Conservation (phyloP, 2,888 invertebrate species). For the Andrena hattorfiana region DNA sequence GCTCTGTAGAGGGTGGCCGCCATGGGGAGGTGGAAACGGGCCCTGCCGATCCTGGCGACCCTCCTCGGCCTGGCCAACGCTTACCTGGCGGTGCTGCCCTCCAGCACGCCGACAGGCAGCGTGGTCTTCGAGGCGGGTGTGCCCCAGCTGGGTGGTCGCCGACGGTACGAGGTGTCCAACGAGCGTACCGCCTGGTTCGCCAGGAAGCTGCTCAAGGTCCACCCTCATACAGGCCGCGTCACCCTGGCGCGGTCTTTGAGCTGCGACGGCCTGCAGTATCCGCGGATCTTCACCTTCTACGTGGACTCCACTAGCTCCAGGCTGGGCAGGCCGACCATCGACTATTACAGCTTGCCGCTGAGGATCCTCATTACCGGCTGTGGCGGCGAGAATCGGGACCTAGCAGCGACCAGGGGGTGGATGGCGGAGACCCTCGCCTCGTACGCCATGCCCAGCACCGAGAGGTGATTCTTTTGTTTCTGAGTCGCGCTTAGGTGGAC, state of each 20-base stretch:
- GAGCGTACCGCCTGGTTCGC: slow-evolving; percentile 94
- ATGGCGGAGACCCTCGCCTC: slow-evolving; percentile 94
- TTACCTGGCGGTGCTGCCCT: slow-evolving; percentile 83
- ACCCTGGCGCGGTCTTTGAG: slow-evolving; percentile 90
- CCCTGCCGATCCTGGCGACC: slow-evolving; percentile 69
- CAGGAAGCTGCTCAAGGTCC: slow-evolving; percentile 91
- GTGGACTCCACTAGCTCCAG: slow-evolving; percentile 94
- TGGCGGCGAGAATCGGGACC: slow-evolving; percentile 88
- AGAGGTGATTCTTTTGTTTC: slow-evolving; percentile 86
- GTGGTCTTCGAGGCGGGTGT: slow-evolving; percentile 92
- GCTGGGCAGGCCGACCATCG: slow-evolving; percentile 89
- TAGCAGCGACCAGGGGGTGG: slow-evolving; percentile 92
- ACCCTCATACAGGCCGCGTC: slow-evolving; percentile 91
- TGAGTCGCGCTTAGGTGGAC: no score
- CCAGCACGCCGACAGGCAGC: slow-evolving; percentile 87
- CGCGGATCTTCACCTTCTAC: slow-evolving; percentile 94
- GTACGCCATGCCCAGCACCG: slow-evolving; percentile 93
- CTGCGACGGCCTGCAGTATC: slow-evolving; percentile 93
- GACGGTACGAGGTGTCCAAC: slow-evolving; percentile 92
- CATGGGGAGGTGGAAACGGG: slow-evolving; percentile 80
- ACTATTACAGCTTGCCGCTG: slow-evolving; percentile 93
- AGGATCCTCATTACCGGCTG: slow-evolving; percentile 92
- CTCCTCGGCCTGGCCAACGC: slow-evolving; percentile 71
- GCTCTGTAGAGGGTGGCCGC: slow-evolving; percentile 61
- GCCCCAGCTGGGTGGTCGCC: slow-evolving; percentile 91